Percentiles rank a stretch among this genome's conserved stretches.
phyloP scores from a whole-genome alignment of 1,140 invertebrate species.

The Lucilia sericata region DNA sequence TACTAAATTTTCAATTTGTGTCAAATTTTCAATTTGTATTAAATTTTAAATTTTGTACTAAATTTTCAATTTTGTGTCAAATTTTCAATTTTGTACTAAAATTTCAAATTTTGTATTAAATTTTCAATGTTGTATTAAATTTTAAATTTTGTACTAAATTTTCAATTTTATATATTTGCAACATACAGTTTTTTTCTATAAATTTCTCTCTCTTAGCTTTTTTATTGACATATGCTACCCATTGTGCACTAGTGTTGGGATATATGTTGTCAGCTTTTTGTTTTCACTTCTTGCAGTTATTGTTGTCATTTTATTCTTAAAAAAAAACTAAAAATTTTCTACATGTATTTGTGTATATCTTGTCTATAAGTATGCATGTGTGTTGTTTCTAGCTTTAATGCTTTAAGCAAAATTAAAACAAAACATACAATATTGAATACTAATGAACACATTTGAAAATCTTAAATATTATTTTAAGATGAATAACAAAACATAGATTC shows the following conservation, averaged over 20 bases:
- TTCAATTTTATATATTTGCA: no score
- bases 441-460: constrained; percentile 1
- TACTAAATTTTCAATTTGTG: no score
- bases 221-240: background rate
- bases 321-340: background rate
- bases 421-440: constrained; percentile 17
- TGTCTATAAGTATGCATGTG: background rate
- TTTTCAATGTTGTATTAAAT: no score
- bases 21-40: no score
- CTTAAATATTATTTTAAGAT: constrained; percentile 13
- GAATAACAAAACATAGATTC: background rate
- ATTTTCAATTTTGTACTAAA: no score
- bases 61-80: no score
- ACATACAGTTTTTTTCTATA: no score
- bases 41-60: no score
- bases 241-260: background rate
- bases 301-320: background rate
- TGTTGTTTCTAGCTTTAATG: constrained; percentile 4
- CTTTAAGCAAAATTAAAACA: constrained; percentile 27
- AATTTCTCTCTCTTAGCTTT: no score
- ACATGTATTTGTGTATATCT: background rate
- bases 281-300: background rate
- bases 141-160: no score
- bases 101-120: no score
- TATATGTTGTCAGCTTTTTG: constrained; percentile 9